Percentiles rank a stretch among this genome's conserved stretches.
These are phyloP conservation scores for Helicolenus hilgendorfi DNA, from an alignment of 2,797 vertebrate species.

Conservation along the genomic window DNA sequence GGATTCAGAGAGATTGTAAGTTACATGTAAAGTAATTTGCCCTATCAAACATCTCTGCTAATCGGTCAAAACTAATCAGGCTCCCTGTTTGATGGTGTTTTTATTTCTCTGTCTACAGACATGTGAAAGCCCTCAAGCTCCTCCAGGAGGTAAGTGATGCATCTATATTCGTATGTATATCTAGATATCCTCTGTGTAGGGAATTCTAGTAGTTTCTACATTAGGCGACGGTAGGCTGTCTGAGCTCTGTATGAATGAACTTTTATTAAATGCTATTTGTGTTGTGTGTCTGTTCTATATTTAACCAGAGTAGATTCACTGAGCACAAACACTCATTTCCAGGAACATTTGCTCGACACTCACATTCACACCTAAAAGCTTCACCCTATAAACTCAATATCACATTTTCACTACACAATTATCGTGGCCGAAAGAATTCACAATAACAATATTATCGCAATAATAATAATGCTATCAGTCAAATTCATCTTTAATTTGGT, in stretches of 20 bases:
- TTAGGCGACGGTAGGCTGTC: neutral
- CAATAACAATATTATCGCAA: no score
- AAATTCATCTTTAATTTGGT: no score
- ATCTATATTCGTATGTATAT: neutral
- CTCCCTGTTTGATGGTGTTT: slow-evolving; percentile 6
- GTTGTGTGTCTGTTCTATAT: neutral
- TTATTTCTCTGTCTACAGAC: slow-evolving; percentile 89
- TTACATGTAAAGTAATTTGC: slow-evolving; percentile 40
- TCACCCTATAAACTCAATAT: neutral
- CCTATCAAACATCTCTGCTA: neutral
- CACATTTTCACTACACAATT: no score
- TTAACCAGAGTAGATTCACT: neutral
- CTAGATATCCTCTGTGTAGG: neutral
- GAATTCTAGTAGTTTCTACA: neutral
- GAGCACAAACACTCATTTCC: neutral
- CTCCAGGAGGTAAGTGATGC: slow-evolving; percentile 91
- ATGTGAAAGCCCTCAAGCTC: slow-evolving; percentile 93
- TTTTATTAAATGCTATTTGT: neutral
- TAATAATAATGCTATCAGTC: no score
- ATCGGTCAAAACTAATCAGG: neutral
- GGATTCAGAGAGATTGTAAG: slow-evolving; percentile 96
- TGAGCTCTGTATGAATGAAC: neutral
- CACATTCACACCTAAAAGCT: neutral
- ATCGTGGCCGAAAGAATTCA: no score
- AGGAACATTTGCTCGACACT: neutral